phyloP scores from a whole-genome alignment of 2,888 invertebrate genomes.

The Rhynchonema sp. region DNA sequence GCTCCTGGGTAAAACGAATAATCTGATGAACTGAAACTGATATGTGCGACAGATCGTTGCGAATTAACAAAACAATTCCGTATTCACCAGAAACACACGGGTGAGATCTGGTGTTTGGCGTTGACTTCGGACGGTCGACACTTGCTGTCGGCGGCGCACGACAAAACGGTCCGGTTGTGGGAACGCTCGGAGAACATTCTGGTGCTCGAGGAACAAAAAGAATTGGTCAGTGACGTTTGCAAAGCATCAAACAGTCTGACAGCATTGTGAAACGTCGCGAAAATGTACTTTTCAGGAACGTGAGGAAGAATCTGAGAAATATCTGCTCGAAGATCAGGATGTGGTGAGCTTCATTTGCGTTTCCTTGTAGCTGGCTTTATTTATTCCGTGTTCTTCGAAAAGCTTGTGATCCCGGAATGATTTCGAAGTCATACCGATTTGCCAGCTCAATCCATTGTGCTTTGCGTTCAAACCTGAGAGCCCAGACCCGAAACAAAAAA shows the following conservation, averaged over 20 bases:
- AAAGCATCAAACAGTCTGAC: not conserved
- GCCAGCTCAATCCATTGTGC: no score
- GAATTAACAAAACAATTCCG: no score
- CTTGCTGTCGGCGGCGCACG: conserved; percentile 32
- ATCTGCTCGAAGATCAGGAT: conserved; percentile 31
- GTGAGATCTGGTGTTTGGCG: conserved; percentile 17
- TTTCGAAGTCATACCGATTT: no score
- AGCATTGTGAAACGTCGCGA: not conserved
- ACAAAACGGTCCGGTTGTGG: conserved; percentile 64
- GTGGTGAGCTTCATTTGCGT: conserved; percentile 20
- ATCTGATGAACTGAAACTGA: no score
- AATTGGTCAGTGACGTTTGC: conserved; percentile 33
- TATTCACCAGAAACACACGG: not conserved
- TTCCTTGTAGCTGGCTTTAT: no score
- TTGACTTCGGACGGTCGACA: not conserved
- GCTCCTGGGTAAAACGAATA: no score
- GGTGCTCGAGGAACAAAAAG: conserved; percentile 73
- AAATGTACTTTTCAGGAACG: not conserved
- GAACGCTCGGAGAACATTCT: conserved; percentile 67
- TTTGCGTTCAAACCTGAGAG: no score
- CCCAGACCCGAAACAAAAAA: no score
- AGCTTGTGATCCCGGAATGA: no score
- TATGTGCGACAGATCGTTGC: no score
- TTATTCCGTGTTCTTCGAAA: no score
- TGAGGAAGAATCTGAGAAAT: conserved; percentile 48